A percentile compares a stretch with the other conserved stretches of the same genome.
phyloP scores from a whole-genome alignment of 2,888 invertebrate genomes.

The Eumacrocentrus americanus region DNA sequence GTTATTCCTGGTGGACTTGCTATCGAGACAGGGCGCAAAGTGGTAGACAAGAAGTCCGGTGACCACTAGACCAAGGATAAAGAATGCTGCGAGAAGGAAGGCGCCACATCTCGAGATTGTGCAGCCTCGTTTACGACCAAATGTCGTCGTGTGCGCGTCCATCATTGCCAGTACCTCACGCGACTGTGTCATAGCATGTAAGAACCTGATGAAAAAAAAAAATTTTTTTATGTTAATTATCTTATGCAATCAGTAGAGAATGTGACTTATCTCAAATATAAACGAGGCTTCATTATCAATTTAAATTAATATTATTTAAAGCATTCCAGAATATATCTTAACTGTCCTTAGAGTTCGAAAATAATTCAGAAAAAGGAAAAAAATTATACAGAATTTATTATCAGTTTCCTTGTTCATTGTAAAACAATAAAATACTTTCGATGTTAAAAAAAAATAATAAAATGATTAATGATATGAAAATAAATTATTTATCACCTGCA shows the following conservation, averaged over 20 bases:
- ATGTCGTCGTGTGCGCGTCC: conserved; percentile 70
- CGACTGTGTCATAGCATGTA: conserved; percentile 59
- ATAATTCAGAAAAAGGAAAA: too few relatives aligned
- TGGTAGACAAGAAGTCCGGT: conserved; percentile 80
- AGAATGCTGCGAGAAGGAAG: conserved; percentile 69
- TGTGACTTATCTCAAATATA: too few relatives aligned
- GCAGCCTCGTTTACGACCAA: conserved; percentile 70
- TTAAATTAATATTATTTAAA: neutral
- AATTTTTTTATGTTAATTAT: neutral
- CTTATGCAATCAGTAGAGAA: conserved; percentile 6
- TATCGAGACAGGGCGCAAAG: conserved; percentile 71
- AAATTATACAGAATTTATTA: too few relatives aligned
- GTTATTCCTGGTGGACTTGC: conserved; percentile 53
- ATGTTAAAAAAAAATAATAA: too few relatives aligned
- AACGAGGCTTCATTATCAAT: too few relatives aligned
- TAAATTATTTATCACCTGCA: too few relatives aligned
- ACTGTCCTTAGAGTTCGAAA: too few relatives aligned
- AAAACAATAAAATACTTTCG: too few relatives aligned
- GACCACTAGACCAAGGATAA: conserved; percentile 70
- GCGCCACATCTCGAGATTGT: conserved; percentile 71
- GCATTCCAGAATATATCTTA: neutral
- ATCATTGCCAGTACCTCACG: conserved; percentile 65
- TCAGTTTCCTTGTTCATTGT: too few relatives aligned
- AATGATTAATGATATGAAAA: too few relatives aligned
- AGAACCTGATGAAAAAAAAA: conserved; percentile 25